phyloP scores from a whole-genome alignment of 2,113 vertebrate genomes.

The Okapia johnstoni region DNA sequence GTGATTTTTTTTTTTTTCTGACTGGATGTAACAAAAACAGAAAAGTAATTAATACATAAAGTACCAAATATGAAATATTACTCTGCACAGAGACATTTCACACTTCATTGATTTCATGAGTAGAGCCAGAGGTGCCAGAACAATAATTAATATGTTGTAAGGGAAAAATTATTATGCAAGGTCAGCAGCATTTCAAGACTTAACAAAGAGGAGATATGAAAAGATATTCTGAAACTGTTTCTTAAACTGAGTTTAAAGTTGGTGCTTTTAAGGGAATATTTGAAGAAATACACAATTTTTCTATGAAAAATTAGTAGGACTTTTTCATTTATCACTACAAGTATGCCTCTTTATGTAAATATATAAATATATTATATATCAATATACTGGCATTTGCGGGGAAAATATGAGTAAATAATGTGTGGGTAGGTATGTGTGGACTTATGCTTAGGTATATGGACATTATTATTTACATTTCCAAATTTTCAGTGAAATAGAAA shows the following conservation, averaged over 20 bases:
- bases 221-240: conserved; percentile 22
- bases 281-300: not conserved
- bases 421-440: not conserved
- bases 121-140: conserved; percentile 60
- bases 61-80: conserved; percentile 67
- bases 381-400: not conserved
- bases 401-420: not conserved
- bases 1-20: not conserved
- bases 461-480: not conserved
- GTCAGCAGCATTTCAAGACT: conserved; percentile 53
- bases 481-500: not conserved
- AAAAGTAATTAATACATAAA: conserved; percentile 69
- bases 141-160: conserved; percentile 72
- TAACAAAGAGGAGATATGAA: not conserved
- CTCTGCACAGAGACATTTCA: conserved; percentile 65
- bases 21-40: conserved; percentile 59
- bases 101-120: conserved; percentile 71
- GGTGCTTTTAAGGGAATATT: not conserved
- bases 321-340: not conserved
- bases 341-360: not conserved
- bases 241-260: not conserved
- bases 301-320: not conserved
- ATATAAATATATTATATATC: not conserved
- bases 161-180: conserved; percentile 42
- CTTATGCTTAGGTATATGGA: not conserved